Base-by-base conservation (phyloP, 2,113 vertebrate species). In the Ciconia stormi region DNA sequence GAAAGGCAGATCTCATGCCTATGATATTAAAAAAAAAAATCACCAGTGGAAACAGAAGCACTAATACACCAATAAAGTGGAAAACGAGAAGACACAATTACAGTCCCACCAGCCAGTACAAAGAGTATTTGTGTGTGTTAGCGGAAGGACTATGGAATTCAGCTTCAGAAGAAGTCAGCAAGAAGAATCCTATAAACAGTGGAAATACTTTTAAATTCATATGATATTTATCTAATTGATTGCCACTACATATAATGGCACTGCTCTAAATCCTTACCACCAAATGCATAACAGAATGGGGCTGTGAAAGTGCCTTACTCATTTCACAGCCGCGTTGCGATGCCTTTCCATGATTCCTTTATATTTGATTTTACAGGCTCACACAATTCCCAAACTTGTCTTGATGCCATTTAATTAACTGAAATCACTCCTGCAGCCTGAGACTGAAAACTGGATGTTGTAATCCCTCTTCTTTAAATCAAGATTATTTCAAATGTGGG, bases 401-500 rank as follows among this genome's bases (percentile, higher is more conserved):
- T 59, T 0, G 0, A 4, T 67, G 67, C 73, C 86, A 80, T 88
- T 89, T 95, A 44, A 74, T 84, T 65, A 93, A 77, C 6, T 73
- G 62, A 69, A 93, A 90, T 70, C 46, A 66, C 29, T 91, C 62
- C 77, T 87, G 67, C 76, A 88, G 84, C 65, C 72, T 44, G 73
- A 66, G 29, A 72, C 65, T 76, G 71, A 76, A 50, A 76, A n/a
- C 10, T 38, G 63, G 40, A 22, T 85, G 59, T 53, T 63, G 92
- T 50, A 87, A 83, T 73, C 47, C 32, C 26, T 92, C 67, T 63
- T 78, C 46, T 91, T 91, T 86, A 81, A 92, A 79, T 44, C 74
- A 70, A 80, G 71, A 77, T 44, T 46, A 91, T 78, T 93, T 90
- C 89, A 92, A 78, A 96, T 11, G 65, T 53, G 90, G 90, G 50